Percentiles rank a stretch among this genome's conserved stretches.
Conservation (phyloP, 2,888 invertebrate species). For the Spodoptera littoralis region DNA sequence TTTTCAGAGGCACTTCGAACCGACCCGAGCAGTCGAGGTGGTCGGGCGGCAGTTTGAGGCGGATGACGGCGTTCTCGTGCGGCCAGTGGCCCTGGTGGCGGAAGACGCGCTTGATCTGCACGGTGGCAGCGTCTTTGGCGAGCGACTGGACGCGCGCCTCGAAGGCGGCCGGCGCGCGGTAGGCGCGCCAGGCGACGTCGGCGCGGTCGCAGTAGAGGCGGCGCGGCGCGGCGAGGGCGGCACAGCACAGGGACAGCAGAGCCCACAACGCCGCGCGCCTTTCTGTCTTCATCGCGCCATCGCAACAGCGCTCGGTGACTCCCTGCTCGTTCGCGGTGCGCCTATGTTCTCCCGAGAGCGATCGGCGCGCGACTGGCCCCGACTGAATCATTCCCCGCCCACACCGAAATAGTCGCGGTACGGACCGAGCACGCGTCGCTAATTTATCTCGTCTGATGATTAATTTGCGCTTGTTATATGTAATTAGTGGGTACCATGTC, state of each 20-base stretch:
- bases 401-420: constrained; percentile 82
- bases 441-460: constrained; percentile 80
- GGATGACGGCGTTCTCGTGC: constrained; percentile 75
- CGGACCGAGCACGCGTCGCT: constrained; percentile 71
- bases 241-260: constrained; percentile 77
- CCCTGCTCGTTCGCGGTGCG: constrained; percentile 60
- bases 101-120: constrained; percentile 81
- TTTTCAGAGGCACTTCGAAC: constrained; percentile 84
- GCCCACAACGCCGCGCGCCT: constrained; percentile 86
- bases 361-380: constrained; percentile 85
- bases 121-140: constrained; percentile 80
- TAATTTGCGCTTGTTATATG: constrained; percentile 79
- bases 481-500: constrained; percentile 74
- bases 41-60: constrained; percentile 76
- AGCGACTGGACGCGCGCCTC: constrained; percentile 85
- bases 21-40: constrained; percentile 80
- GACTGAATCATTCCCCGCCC: constrained; percentile 72
- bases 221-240: constrained; percentile 77
- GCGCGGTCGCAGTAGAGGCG: constrained; percentile 87
- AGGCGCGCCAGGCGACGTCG: constrained; percentile 87
- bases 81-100: constrained; percentile 84
- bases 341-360: constrained; percentile 76
- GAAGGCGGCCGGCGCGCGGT: constrained; percentile 86
- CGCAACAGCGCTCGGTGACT: constrained; percentile 74
- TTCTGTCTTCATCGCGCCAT: constrained; percentile 87